These are phyloP conservation scores for Cephus nigrinus DNA, from an alignment of 2,888 invertebrate genomes.

Conservation along the genomic window DNA sequence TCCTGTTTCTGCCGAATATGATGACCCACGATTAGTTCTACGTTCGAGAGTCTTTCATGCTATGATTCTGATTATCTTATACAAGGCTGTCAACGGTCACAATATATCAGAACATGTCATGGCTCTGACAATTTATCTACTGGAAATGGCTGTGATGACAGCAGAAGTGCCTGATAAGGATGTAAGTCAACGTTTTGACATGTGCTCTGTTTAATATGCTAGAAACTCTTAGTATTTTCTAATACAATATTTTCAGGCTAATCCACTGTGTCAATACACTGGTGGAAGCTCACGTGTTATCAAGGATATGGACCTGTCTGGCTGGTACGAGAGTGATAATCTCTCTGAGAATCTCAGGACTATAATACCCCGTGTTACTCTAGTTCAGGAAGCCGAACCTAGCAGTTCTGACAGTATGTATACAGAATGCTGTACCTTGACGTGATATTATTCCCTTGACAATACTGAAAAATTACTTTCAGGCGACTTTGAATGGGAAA, in stretches of 20 bases:
- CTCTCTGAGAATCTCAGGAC: conserved; percentile 82
- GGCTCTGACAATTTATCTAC: conserved; percentile 85
- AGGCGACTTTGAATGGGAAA: conserved; percentile 83
- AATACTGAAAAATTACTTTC: conserved; percentile 16
- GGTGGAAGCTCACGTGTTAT: conserved; percentile 56
- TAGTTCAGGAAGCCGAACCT: conserved; percentile 69
- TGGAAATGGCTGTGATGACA: conserved; percentile 82
- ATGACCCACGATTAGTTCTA: conserved; percentile 75
- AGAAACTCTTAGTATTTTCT: conserved; percentile 10
- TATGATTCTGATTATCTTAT: conserved; percentile 83
- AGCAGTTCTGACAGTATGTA: conserved; percentile 76
- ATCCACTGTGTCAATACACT: conserved; percentile 68
- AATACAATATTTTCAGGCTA: conserved; percentile 48
- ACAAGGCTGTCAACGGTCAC: conserved; percentile 82
- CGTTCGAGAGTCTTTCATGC: conserved; percentile 76
- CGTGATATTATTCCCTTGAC: conserved; percentile 4
- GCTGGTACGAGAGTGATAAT: conserved; percentile 80
- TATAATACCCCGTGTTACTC: conserved; percentile 73
- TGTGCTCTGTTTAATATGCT: background rate
- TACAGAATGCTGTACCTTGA: background rate
- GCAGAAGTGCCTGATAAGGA: conserved; percentile 64
- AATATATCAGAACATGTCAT: conserved; percentile 88
- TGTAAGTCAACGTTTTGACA: conserved; percentile 44
- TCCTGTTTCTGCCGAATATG: conserved; percentile 73
- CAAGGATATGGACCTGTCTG: conserved; percentile 71